These are phyloP conservation scores for Zaprionus obscuricornis DNA, from an alignment of 2,888 invertebrate species.

Conservation along the genomic window DNA sequence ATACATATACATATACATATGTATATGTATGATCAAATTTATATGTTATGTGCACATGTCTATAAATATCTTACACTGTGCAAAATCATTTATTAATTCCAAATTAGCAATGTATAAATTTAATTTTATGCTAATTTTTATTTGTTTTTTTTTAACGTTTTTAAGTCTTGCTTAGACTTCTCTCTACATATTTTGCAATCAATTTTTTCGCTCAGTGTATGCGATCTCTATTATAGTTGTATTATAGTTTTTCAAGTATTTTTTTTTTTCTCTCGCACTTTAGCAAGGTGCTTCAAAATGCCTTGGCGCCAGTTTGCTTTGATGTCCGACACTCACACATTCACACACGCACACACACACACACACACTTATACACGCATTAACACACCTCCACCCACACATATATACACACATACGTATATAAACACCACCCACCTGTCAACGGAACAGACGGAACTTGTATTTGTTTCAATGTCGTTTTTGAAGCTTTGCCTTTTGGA, in stretches of 20 bases:
- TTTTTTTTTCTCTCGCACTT: too few species aligned
- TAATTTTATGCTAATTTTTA: neutral
- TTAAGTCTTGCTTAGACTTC: too few species aligned
- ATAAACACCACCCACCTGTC: constrained; percentile 27
- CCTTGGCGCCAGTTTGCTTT: constrained; percentile 48
- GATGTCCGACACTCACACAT: constrained; percentile 18
- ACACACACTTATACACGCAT: too few species aligned
- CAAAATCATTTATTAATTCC: constrained; percentile 1
- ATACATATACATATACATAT: constrained; percentile 13
- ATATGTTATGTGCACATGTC: too few species aligned
- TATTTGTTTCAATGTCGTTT: constrained; percentile 33
- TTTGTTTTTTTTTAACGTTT: neutral
- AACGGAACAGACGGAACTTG: constrained; percentile 40
- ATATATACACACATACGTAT: neutral
- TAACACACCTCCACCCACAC: neutral
- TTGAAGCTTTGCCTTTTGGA: constrained; percentile 21
- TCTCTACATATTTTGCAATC: too few species aligned
- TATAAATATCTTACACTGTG: constrained; percentile 28
- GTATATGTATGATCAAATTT: too few species aligned
- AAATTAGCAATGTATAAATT: neutral
- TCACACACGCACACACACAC: neutral
- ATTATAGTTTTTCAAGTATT: too few species aligned
- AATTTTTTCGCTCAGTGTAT: constrained; percentile 24
- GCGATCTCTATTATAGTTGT: constrained; percentile 22
- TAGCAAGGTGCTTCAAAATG: constrained; percentile 42